A percentile compares a stretch with the other conserved stretches of the same genome.
These are phyloP conservation scores for Diabrotica balteata DNA, from an alignment of 2,888 invertebrate genomes.

Conservation along the genomic window DNA sequence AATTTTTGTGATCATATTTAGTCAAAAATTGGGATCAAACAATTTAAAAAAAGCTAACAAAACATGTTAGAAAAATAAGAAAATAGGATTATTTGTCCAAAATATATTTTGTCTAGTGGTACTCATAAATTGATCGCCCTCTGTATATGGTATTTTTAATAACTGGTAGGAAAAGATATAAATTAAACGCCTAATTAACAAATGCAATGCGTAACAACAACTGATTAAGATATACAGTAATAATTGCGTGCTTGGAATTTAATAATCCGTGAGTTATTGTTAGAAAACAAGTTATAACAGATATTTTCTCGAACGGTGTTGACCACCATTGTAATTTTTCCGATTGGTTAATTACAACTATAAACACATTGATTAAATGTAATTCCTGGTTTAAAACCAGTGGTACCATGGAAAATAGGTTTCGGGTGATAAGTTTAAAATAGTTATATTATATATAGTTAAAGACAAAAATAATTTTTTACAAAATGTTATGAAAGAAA, in stretches of 20 bases:
- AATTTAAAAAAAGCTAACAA: too few relatives aligned
- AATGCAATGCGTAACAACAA: slow-evolving; percentile 3
- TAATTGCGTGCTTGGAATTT: slow-evolving; percentile 10
- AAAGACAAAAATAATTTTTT: too few relatives aligned
- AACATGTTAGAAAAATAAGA: too few relatives aligned
- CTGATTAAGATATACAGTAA: slow-evolving; percentile 17
- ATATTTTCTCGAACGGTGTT: slow-evolving; percentile 14
- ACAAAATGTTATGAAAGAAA: too few relatives aligned
- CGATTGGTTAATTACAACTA: slow-evolving; percentile 13
- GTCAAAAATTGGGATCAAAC: too few relatives aligned
- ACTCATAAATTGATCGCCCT: background rate
- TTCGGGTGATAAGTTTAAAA: background rate
- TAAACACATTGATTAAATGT: slow-evolving; percentile 14
- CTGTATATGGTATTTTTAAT: slow-evolving; percentile 5
- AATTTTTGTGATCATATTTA: too few relatives aligned
- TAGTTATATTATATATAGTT: too few relatives aligned
- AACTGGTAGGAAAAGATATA: slow-evolving; percentile 2
- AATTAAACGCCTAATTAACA: background rate
- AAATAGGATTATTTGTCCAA: too few relatives aligned
- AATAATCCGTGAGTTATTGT: slow-evolving; percentile 6
- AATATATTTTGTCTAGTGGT: background rate
- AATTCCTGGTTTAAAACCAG: slow-evolving; percentile 15
- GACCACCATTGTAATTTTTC: slow-evolving; percentile 20
- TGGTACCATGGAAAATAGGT: background rate
- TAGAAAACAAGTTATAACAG: slow-evolving; percentile 3